phyloP scores from a whole-genome alignment of 2,113 vertebrate species.

The Oophaga pumilio region DNA sequence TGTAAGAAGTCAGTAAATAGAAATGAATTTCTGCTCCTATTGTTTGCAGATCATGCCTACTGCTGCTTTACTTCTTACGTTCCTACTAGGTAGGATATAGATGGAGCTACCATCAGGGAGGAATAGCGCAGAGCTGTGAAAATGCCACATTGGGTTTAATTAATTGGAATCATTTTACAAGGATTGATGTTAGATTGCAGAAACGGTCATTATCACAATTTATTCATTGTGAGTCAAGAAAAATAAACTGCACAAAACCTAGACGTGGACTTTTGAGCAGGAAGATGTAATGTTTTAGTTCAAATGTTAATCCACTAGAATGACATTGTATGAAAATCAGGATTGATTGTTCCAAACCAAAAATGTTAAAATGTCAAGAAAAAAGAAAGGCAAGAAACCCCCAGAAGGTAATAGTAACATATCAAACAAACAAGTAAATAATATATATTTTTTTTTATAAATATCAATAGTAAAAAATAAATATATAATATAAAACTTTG shows the following conservation, averaged over 20 bases:
- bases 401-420: neutral
- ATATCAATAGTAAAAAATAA: neutral
- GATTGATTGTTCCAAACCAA: neutral
- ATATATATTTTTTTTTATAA: neutral
- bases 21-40: neutral
- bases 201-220: constrained; percentile 24
- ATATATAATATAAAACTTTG: neutral
- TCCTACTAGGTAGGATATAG: neutral
- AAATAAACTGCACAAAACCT: constrained; percentile 14
- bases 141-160: constrained; percentile 21
- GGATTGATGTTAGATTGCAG: constrained; percentile 23
- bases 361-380: neutral
- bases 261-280: neutral
- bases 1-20: too few species aligned
- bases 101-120: constrained; percentile 19
- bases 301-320: neutral
- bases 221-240: constrained; percentile 26
- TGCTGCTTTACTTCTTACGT: neutral
- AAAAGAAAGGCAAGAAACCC: neutral
- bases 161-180: constrained; percentile 39
- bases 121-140: neutral
- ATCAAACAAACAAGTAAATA: neutral
- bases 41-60: neutral
- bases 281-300: neutral
- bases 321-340: neutral